phyloP scores from a whole-genome alignment of 1,140 invertebrate genomes.

The Harpegnathos saltator region DNA sequence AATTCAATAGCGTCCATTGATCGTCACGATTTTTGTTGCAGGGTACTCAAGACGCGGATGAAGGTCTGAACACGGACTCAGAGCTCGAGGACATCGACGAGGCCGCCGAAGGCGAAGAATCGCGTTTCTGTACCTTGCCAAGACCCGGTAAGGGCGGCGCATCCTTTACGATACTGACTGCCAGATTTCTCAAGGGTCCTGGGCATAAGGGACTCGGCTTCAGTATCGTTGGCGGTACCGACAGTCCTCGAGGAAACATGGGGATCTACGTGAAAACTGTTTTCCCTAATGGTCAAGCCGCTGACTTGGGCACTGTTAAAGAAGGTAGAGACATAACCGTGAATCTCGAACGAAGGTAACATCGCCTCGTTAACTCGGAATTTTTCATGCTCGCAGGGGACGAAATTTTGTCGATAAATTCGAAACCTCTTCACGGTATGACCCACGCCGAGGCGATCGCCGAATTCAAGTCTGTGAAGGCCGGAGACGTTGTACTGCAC shows the following conservation, averaged over 20 bases:
- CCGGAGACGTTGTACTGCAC: conserved; percentile 93
- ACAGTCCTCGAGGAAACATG: conserved; percentile 95
- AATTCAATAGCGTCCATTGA: not conserved
- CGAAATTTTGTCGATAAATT: conserved; percentile 96
- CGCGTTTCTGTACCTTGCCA: conserved; percentile 85
- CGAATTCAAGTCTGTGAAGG: conserved; percentile 95
- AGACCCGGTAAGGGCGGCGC: conserved; percentile 83
- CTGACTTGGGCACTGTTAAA: conserved; percentile 92
- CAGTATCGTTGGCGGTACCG: conserved; percentile 95
- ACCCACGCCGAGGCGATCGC: conserved; percentile 95
- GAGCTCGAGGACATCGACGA: conserved; percentile 84
- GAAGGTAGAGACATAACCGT: conserved; percentile 89
- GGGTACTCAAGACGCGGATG: conserved; percentile 80
- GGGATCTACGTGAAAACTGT: conserved; percentile 97
- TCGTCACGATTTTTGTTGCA: conserved; percentile 23
- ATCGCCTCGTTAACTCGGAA: not conserved
- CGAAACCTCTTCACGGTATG: conserved; percentile 92
- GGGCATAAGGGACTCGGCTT: conserved; percentile 95
- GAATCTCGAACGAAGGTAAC: no score
- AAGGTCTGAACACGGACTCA: conserved; percentile 82
- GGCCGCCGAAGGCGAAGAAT: conserved; percentile 80
- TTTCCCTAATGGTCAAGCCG: conserved; percentile 94
- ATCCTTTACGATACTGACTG: conserved; percentile 86
- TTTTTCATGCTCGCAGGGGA: conserved; percentile 89
- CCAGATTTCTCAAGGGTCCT: conserved; percentile 92